Evolutionary conservation across 2,888 invertebrate genomes (phyloP).

Genomic region (Platyscelio sp.): DNA sequence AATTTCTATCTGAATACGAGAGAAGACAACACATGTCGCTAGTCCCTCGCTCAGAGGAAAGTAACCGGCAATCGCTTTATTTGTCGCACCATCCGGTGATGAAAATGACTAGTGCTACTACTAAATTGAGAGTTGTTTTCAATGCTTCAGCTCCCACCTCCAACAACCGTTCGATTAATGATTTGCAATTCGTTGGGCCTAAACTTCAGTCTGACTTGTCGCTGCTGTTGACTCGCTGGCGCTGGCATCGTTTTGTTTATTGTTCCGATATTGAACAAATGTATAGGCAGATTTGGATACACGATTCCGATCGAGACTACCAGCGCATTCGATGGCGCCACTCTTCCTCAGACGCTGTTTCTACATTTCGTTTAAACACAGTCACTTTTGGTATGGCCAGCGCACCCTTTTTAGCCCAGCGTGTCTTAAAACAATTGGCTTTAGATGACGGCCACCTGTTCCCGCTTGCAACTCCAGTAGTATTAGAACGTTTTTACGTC

Average conservation of each 20-base stretch:
- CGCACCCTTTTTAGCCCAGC: background rate
- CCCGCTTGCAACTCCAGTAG: background rate
- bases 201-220: background rate
- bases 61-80: background rate
- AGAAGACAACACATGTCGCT: background rate
- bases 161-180: background rate
- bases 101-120: background rate
- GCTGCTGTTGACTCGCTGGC: background rate
- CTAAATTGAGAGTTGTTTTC: background rate
- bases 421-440: background rate
- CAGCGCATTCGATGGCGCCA: background rate
- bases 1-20: background rate
- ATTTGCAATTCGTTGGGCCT: background rate
- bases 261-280: constrained; percentile 1
- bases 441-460: background rate
- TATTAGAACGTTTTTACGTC: background rate
- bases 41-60: background rate
- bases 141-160: background rate
- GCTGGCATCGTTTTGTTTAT: background rate
- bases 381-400: background rate
- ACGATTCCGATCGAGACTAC: background rate
- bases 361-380: background rate
- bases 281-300: background rate
- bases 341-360: background rate
- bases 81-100: background rate